Percentiles rank a stretch among this genome's conserved stretches.
Conservation (phyloP, 2,113 vertebrate species). For the Paracanthobrama guichenoti region DNA sequence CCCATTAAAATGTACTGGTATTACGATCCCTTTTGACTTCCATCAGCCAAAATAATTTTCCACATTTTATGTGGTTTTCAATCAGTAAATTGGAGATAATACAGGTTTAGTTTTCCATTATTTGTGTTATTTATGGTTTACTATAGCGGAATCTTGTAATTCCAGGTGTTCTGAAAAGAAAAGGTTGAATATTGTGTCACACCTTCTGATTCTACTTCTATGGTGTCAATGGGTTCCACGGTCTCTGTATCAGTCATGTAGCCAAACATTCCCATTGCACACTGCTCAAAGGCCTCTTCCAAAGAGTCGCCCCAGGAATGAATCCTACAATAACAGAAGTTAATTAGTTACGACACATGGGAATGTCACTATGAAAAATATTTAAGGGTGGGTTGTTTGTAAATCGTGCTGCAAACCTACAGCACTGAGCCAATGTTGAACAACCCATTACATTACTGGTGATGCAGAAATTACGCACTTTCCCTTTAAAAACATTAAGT, state of each 20-base stretch:
- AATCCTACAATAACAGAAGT: conserved; percentile 71
- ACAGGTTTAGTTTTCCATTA: no score
- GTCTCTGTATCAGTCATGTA: conserved; percentile 97
- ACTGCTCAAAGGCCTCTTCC: conserved; percentile 96
- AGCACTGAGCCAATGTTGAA: neutral
- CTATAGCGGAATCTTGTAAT: neutral
- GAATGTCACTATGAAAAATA: neutral
- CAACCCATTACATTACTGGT: neutral
- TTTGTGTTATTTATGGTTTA: no score
- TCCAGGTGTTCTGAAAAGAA: neutral
- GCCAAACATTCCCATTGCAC: conserved; percentile 96
- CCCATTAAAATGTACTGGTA: no score
- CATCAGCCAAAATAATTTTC: no score
- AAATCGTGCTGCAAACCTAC: neutral
- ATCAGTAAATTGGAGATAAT: no score
- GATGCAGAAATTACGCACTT: neutral
- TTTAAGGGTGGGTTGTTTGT: neutral
- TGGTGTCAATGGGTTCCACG: conserved; percentile 85
- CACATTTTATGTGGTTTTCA: no score
- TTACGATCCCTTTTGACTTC: no score
- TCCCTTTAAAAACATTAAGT: neutral
- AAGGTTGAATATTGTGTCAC: conserved; percentile 29
- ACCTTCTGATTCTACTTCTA: conserved; percentile 91
- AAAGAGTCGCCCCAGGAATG: conserved; percentile 92
- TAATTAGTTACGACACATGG: no score